A percentile compares a stretch with the other conserved stretches of the same genome.
These are phyloP conservation scores for Drosophila affinis DNA, from an alignment of 2,888 invertebrate genomes.

Conservation along the genomic window DNA sequence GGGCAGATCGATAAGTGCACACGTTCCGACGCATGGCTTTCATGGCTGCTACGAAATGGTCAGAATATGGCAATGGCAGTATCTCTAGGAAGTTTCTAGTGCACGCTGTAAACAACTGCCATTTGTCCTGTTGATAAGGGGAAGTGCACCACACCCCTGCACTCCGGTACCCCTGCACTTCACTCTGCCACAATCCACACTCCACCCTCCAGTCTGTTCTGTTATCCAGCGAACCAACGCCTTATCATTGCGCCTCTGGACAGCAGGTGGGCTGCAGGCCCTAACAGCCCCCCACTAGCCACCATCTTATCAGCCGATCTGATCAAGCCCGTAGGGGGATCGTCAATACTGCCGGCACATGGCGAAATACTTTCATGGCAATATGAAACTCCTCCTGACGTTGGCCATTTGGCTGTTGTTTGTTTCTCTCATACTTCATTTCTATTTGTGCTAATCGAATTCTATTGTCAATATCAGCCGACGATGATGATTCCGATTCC, in stretches of 20 bases:
- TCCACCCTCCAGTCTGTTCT: background rate
- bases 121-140: conserved; percentile 16
- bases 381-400: background rate
- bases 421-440: background rate
- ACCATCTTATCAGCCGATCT: background rate
- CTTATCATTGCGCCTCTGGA: background rate
- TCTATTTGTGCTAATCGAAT: conserved; percentile 40
- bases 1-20: background rate
- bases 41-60: background rate
- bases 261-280: background rate
- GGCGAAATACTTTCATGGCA: conserved; percentile 21
- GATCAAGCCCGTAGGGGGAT: background rate
- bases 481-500: conserved; percentile 20
- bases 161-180: background rate
- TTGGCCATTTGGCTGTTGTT: background rate
- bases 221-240: background rate
- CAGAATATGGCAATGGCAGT: background rate
- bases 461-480: conserved; percentile 17
- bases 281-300: background rate
- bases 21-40: background rate
- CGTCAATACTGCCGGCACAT: background rate
- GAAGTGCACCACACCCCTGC: background rate
- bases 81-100: conserved; percentile 3
- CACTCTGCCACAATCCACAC: background rate
- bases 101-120: conserved; percentile 17